Evolutionary conservation across 2,888 invertebrate genomes (phyloP), one percentile per base, ranked within the genome.

Genomic region (Pyrgus malvae): DNA sequence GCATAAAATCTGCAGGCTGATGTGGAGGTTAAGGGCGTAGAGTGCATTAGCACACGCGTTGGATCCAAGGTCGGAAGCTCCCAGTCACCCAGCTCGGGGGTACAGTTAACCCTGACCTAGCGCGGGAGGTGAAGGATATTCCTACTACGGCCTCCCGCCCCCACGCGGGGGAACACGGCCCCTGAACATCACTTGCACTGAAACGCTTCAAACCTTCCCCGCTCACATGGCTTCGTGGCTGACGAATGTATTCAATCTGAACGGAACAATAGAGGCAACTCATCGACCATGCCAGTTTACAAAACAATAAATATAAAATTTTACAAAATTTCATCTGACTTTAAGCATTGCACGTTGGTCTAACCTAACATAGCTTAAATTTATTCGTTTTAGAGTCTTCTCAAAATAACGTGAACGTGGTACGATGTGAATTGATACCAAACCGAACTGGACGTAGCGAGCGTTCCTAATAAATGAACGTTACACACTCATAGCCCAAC

Each of bases 21-120:
- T 19, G 33, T n/a, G 19, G 42, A 29, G 74, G 74, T 69, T 68
- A 69, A 68, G 68, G 67, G 55, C 33, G 21, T 42, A 31, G 41
- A 57, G 59, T 62, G 63, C 61, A 65, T 57, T 63, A 53, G 51
- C 51, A 65, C 64, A 67, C 66, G 67, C 67, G 65, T 66, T 57
- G 65, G 64, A 67, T 62, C 68, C 85, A 90, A 89, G 88, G 90
- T 87, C 89, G 89, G 81, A 83, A 87, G 84, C 78, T 82, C 77
- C 74, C 77, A 80, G 83, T 80, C 80, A 76, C 76, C 76, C 76
- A 71, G 80, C 82, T 74, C 80, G 84, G 86, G 89, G 87, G 87
- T 72, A 80, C 83, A 68, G 80, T 86, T 90, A 87, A 88, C 90
- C 89, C 89, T 89, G 90, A 89, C 90, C 90, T 84, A 86, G 85